phyloP scores from a whole-genome alignment of 2,888 invertebrate species.

The Gisinianus flammeolus region DNA sequence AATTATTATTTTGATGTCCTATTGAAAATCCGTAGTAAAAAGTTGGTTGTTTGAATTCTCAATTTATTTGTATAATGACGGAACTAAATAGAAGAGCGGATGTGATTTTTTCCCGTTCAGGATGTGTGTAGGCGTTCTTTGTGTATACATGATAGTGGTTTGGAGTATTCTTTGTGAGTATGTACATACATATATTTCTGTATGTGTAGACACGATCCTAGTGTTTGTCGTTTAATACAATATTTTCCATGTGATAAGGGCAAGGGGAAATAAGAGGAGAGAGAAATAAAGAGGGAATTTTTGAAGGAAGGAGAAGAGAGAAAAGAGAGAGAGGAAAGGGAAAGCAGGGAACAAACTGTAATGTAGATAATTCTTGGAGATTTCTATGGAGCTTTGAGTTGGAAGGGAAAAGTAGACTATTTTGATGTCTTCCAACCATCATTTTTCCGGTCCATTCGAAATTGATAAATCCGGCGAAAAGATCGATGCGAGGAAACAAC shows the following conservation, averaged over 20 bases:
- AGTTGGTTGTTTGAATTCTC: no score
- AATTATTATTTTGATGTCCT: no score
- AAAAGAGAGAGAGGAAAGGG: no score
- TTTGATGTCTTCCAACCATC: slow-evolving; percentile 49
- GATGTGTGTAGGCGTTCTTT: background rate
- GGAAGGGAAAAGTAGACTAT: slow-evolving; percentile 26
- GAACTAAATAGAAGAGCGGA: background rate
- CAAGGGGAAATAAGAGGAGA: slow-evolving; percentile 1
- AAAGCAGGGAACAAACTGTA: background rate
- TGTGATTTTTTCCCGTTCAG: background rate
- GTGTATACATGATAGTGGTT: background rate
- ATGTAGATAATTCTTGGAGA: slow-evolving; percentile 28
- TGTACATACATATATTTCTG: no score
- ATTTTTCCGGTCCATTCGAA: slow-evolving; percentile 57
- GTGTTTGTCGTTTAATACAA: slow-evolving; percentile 8
- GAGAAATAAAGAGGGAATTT: background rate
- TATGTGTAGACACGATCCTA: no score
- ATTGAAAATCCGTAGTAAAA: no score
- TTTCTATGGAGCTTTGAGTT: slow-evolving; percentile 43
- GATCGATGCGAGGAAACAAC: slow-evolving; percentile 48
- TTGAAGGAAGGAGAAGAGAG: no score
- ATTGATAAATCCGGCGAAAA: slow-evolving; percentile 58
- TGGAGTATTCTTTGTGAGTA: no score
- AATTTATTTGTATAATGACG: no score
- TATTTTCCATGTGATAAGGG: slow-evolving; percentile 11